Base-by-base conservation (phyloP, 92 coral and sea anemone species). In the Anthopleura xanthogrammica region DNA sequence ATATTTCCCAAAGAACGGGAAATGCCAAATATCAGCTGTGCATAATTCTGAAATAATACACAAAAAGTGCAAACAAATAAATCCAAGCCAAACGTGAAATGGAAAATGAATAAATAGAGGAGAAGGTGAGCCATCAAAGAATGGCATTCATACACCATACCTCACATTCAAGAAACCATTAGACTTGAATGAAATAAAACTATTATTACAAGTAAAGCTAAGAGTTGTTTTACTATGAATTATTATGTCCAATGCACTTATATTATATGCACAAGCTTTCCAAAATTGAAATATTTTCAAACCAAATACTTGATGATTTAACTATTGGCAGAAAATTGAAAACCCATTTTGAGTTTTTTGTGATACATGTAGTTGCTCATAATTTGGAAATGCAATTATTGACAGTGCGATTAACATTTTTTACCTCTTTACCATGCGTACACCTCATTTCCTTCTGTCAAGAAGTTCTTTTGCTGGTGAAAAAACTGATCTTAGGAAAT, bases 401-500 rank as follows among this genome's bases (percentile, higher is more conserved):
- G 9, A 68, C 41, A n/a, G 17, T 24, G 40, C 41, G 8, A n/a
- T 0, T 29, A 68, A 5, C 9, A 5, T 6, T 5, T 36, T 29
- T 36, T 24, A 13, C 1, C 14, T 68, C 29, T 11, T 5, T 9
- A 5, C 50, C 50, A 5, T 46, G 9, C 9, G 50, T 46, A 5
- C 50, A 9, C 2, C 10, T 9, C 52, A 16, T 81, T 24, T 50
- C 70, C 84, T 81, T 81, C 77, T 81, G 77, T 23, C 3, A 76
- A 81, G 75, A 70, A 81, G 84, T 81, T 81, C 20, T 75, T 81
- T 81, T 81, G 84, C 84, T 81, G 84, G 84, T 81, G 84, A 70
- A 81, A 81, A 81, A 81, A 70, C 84, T 81, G 41, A 70, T 68
- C 52, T 68, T 81, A 81, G 84, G 84, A 23, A 23, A 68, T 46